Conservation (phyloP, 2,797 vertebrate species). For the Sebastes aleutianus region DNA sequence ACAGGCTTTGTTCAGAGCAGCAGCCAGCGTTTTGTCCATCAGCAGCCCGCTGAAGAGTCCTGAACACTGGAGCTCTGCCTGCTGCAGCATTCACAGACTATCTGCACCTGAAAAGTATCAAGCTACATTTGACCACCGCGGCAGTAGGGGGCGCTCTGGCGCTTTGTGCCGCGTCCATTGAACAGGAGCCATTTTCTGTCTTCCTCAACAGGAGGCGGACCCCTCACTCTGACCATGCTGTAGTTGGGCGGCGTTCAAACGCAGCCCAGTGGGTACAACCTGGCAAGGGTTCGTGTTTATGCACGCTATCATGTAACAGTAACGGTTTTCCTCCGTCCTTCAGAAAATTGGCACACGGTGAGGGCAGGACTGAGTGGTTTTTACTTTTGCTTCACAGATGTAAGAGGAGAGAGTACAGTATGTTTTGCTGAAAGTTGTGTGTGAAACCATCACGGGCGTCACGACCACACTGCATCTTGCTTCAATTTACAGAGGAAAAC, state of each 20-base stretch:
- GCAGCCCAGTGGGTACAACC: slow-evolving; percentile 50
- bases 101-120: slow-evolving; percentile 10
- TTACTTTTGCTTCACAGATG: slow-evolving; percentile 42
- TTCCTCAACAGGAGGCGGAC: slow-evolving; percentile 39
- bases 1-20: slow-evolving; percentile 34
- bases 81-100: slow-evolving; percentile 35
- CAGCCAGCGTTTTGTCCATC: slow-evolving; percentile 57
- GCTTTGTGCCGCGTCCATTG: slow-evolving; percentile 22
- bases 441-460: slow-evolving; percentile 29
- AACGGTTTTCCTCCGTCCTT: slow-evolving; percentile 62
- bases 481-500: slow-evolving; percentile 32
- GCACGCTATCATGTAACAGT: slow-evolving; percentile 67
- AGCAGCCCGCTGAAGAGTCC: slow-evolving; percentile 40
- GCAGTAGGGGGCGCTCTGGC: slow-evolving; percentile 74
- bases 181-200: slow-evolving; percentile 79
- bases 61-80: slow-evolving; percentile 29
- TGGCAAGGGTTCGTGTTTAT: slow-evolving; percentile 68
- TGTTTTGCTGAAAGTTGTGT: slow-evolving; percentile 31
- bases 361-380: slow-evolving; percentile 42
- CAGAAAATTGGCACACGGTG: slow-evolving; percentile 61
- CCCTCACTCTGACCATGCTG: slow-evolving; percentile 47
- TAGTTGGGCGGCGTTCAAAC: slow-evolving; percentile 59
- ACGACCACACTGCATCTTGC: slow-evolving; percentile 13
- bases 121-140: slow-evolving; percentile 43
- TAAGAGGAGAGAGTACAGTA: slow-evolving; percentile 32